Conservation (phyloP, 53 echinoderm and acorn worm species). For the Holothuria leucospilota region DNA sequence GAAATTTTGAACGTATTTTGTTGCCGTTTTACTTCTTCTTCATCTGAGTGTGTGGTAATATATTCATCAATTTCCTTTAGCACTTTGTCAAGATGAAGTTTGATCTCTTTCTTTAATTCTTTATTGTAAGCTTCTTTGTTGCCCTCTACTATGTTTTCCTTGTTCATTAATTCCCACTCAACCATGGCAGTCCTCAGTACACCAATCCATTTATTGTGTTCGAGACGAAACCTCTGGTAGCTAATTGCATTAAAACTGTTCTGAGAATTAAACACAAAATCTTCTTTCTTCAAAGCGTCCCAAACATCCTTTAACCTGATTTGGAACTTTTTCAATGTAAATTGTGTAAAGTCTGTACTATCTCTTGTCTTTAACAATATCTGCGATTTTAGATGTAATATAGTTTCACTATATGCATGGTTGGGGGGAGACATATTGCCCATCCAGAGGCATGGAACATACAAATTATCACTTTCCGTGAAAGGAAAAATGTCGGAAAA, state of each 20-base stretch:
- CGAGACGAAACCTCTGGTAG: constrained; percentile 4
- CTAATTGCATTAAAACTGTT: constrained; percentile 8
- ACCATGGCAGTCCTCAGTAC: background rate
- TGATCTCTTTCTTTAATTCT: background rate
- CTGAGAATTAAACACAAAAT: constrained; percentile 36
- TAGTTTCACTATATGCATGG: background rate
- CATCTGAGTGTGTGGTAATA: background rate
- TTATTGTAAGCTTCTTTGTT: background rate
- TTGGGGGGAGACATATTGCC: constrained; percentile 20
- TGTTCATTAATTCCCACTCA: constrained; percentile 1
- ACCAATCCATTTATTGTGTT: constrained; percentile 12
- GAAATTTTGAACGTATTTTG: background rate
- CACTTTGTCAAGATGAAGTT: background rate
- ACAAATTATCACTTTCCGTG: background rate
- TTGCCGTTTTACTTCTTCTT: background rate
- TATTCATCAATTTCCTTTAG: background rate
- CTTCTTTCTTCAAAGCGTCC: constrained; percentile 1
- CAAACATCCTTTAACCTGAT: background rate
- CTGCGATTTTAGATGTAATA: background rate
- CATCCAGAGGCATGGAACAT: constrained; percentile 22
- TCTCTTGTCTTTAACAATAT: background rate
- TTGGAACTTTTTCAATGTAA: background rate
- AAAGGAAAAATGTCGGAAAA: constrained; percentile 13
- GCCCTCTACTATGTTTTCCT: background rate
- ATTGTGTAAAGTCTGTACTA: background rate